Evolutionary conservation across 2,113 vertebrate species (phyloP).

Genomic region (Chlamydotis undulata): DNA sequence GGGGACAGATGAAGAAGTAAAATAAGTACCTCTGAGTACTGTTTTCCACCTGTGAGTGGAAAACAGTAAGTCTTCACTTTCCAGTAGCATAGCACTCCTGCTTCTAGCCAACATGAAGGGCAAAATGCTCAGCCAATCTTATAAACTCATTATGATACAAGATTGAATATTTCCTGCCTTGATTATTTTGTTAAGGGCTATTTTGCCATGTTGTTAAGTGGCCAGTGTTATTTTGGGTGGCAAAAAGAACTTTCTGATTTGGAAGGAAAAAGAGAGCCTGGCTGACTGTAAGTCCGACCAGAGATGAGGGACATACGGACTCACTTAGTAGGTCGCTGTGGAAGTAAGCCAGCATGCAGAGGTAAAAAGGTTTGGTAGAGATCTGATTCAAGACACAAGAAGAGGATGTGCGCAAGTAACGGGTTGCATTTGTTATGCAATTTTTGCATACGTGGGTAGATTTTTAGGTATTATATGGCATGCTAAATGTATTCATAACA

Average conservation of each 20-base stretch:
- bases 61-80: neutral
- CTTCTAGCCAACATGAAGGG: neutral
- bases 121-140: neutral
- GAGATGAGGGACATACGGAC: neutral
- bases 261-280: neutral
- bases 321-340: neutral
- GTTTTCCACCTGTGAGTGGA: neutral
- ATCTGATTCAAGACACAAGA: neutral
- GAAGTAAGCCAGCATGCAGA: neutral
- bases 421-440: neutral
- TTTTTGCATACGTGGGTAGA: neutral
- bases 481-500: neutral
- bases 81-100: neutral
- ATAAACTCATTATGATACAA: neutral
- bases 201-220: neutral
- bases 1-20: neutral
- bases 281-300: accelerated
- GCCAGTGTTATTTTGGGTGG: neutral
- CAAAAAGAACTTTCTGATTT: neutral
- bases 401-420: neutral
- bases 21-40: neutral
- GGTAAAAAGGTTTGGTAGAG: neutral
- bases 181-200: neutral
- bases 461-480: neutral
- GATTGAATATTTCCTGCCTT: neutral